Base-by-base conservation (phyloP, 2,888 invertebrate genomes). In the Galerucella pusilla region DNA sequence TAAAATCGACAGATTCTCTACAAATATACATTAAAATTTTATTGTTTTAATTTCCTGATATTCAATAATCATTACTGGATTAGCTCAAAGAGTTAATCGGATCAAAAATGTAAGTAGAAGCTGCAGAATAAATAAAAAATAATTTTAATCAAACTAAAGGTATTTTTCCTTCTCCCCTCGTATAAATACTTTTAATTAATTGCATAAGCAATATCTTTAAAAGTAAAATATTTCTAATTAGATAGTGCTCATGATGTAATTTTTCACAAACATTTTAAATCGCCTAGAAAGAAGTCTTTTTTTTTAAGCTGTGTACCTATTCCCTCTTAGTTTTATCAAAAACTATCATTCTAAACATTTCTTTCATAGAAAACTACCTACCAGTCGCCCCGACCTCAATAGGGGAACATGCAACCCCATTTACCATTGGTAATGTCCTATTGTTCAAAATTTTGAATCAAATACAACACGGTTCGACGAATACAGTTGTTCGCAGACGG, bases 341-440 rank as follows among this genome's bases (percentile, higher is more conserved):
- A 49, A 49, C n/a, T 64, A 20, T 64, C 12, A n/a, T n/a, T n/a
- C 16, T 20, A 16, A 60, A 59, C 59, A 42, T 25, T 60, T 68
- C 42, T 60, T 60, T 70, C 20, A 69, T 66, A 60, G 59, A 71
- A 71, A 68, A 74, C 57, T 74, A 74, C 74, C 74, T 63, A 74
- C 28, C 74, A 69, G 42, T 70, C 59, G 65, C 12, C 35, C 46
- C 66, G 57, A 69, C 65, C 68, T 64, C 57, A 35, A 75, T 75
- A 75, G 77, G 77, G 77, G 73, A 75, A 73, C 64, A 71, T 46
- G 12, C 71, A 54, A 73, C 77, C 75, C 75, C 70, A 67, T 73
- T 75, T 71, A 71, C 67, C 74, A 73, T 68, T 61, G 59, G 73
- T 70, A 75, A 75, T 75, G 73, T 60, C 68, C 73, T 71, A 77